Evolutionary conservation across 2,113 vertebrate species (phyloP), one percentile per base, ranked within the genome.

Genomic region (Ramphastos sulfuratus): DNA sequence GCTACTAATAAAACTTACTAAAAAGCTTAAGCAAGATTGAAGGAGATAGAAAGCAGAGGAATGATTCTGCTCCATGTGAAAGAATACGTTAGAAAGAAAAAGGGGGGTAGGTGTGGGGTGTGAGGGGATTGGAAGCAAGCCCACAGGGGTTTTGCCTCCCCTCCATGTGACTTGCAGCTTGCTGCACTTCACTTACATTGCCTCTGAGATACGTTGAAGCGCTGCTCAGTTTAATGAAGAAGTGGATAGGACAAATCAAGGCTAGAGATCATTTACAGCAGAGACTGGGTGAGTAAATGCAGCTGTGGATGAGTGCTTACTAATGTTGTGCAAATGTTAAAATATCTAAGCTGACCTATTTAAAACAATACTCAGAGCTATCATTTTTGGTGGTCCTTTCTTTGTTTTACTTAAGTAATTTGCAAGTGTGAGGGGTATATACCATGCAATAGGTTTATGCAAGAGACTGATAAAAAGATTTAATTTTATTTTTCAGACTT

Each of bases 1-100:
- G 79, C 82, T 96, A 72, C 94, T 96, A 95, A 96, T 96, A 94
- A 97, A 93, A 91, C 85, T 82, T 95, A 71, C 90, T 93, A 72
- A 94, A 90, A 94, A 69, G 70, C 75, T 85, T 85, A 91, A 84
- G 78, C 9, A 85, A 92, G 92, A 93, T 56, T 73, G 87, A 94
- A 95, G 90, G 93, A 96, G 96, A 95, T 44, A 89, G 65, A 84
- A 91, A 96, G 65, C 77, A 97, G 83, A 77, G 83, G 61, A 83
- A 91, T 75, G 88, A 75, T 94, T 96, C 90, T 64, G 35, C 94
- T 96, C 92, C 73, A 78, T 88, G 56, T 56, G 93, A 95, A 86
- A 78, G 84, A 94, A 71, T 63, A 66, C 42, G 52, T 74, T 0
- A 27, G 15, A 65, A 92, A 89, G 70, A 92, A 92, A 77, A 70